Evolutionary conservation across 2,113 vertebrate species (phyloP).

Genomic region (Campylomormyrus numenius): DNA sequence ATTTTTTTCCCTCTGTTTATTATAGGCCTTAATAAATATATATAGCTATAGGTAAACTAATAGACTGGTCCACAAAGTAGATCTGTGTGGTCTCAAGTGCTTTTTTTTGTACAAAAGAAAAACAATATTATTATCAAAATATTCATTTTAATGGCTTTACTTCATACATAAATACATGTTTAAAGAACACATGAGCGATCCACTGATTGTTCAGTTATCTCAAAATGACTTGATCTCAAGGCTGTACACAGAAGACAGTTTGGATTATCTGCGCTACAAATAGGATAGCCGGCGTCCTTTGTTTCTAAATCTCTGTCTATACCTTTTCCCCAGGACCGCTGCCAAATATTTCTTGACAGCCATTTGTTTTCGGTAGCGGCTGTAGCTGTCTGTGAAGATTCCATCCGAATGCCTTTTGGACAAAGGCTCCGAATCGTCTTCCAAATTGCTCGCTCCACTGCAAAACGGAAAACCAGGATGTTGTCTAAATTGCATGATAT

Average conservation of each 20-base stretch:
- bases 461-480: constrained; percentile 29
- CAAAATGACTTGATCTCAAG: constrained; percentile 75
- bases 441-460: constrained; percentile 63
- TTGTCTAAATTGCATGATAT: constrained; percentile 29
- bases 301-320: constrained; percentile 99
- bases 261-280: constrained; percentile 81
- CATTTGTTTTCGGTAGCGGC: constrained; percentile 99
- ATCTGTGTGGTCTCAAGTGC: constrained; percentile 90
- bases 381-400: constrained; percentile 99
- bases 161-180: constrained; percentile 99
- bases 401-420: constrained; percentile 96
- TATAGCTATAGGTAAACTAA: constrained; percentile 77
- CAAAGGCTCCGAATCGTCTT: constrained; percentile 80
- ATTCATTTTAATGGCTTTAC: constrained; percentile 98
- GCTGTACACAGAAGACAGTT: constrained; percentile 66
- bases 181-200: constrained; percentile 82
- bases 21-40: constrained; percentile 56
- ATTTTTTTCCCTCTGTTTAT: constrained; percentile 53
- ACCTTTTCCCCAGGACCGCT: constrained; percentile 98
- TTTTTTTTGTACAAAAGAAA: constrained; percentile 85
- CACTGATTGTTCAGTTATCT: constrained; percentile 79
- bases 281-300: constrained; percentile 94
- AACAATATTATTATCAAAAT: constrained; percentile 99
- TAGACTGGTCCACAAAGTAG: constrained; percentile 86
- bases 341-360: constrained; percentile 99